Conservation (phyloP, 2,888 invertebrate genomes). For the Sycophila texana region DNA sequence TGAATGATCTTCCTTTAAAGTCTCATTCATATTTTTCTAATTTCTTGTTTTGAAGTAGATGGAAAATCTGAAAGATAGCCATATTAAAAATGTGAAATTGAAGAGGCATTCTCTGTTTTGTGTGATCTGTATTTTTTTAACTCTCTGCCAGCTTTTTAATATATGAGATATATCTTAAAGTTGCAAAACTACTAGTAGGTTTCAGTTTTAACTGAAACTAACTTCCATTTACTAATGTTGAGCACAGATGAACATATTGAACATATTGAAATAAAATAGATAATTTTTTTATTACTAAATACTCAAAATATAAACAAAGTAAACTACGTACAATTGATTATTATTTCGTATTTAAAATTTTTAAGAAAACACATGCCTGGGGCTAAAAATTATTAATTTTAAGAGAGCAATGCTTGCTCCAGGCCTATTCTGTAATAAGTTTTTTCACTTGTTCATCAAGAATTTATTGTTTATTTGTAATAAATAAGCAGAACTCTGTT, state of each 20-base stretch:
- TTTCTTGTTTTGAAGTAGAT: constrained; percentile 35
- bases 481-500: constrained; percentile 32
- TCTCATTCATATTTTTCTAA: constrained; percentile 39
- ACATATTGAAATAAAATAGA: constrained; percentile 9
- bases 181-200: constrained; percentile 26
- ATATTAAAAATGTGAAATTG: constrained; percentile 58
- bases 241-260: constrained; percentile 19
- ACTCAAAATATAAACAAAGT: constrained; percentile 1
- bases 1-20: neutral
- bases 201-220: constrained; percentile 35
- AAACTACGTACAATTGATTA: neutral
- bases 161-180: constrained; percentile 23
- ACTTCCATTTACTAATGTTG: constrained; percentile 41
- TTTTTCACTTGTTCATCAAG: constrained; percentile 50
- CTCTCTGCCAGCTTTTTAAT: constrained; percentile 30
- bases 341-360: constrained; percentile 12
- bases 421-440: constrained; percentile 73
- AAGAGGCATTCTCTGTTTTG: constrained; percentile 72
- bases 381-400: constrained; percentile 43
- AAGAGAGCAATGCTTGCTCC: constrained; percentile 59
- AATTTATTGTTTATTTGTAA: constrained; percentile 58
- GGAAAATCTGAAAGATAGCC: constrained; percentile 41
- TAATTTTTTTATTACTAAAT: constrained; percentile 8
- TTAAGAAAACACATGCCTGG: constrained; percentile 42
- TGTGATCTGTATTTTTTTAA: constrained; percentile 72